These are phyloP conservation scores for Melanchra persicariae DNA, from an alignment of 2,888 invertebrate genomes.

Conservation along the genomic window DNA sequence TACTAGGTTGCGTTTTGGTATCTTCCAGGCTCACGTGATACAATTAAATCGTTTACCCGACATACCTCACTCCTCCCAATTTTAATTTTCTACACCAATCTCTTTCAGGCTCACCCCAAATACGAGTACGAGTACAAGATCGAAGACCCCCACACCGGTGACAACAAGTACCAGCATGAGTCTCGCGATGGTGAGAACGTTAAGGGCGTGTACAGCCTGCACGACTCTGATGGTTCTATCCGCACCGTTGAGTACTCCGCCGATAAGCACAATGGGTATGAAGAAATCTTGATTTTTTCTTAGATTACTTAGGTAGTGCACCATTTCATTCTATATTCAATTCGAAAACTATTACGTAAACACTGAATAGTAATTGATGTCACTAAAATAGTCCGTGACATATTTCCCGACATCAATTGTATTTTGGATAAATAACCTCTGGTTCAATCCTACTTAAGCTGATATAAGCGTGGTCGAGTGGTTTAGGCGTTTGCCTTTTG, in stretches of 20 bases:
- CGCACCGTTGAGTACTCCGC: slow-evolving; percentile 90
- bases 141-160: slow-evolving; percentile 89
- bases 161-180: slow-evolving; percentile 90
- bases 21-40: too few relatives aligned
- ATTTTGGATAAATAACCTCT: too few relatives aligned
- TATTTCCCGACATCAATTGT: not conserved
- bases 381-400: not conserved
- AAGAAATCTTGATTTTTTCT: slow-evolving; percentile 34
- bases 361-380: not conserved
- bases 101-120: slow-evolving; percentile 84
- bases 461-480: too few relatives aligned
- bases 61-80: not conserved
- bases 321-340: not conserved
- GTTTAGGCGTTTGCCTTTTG: too few relatives aligned
- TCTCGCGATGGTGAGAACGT: slow-evolving; percentile 88
- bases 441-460: too few relatives aligned
- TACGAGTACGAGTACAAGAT: slow-evolving; percentile 90
- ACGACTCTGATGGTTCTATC: slow-evolving; percentile 90
- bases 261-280: slow-evolving; percentile 88
- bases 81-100: not conserved
- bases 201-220: slow-evolving; percentile 91
- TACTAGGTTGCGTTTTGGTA: too few relatives aligned
- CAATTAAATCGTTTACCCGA: too few relatives aligned
- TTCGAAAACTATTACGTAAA: not conserved
- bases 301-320: slow-evolving; percentile 26